Evolutionary conservation across 2,797 vertebrate species (phyloP).

Genomic region (Characodon lateralis): DNA sequence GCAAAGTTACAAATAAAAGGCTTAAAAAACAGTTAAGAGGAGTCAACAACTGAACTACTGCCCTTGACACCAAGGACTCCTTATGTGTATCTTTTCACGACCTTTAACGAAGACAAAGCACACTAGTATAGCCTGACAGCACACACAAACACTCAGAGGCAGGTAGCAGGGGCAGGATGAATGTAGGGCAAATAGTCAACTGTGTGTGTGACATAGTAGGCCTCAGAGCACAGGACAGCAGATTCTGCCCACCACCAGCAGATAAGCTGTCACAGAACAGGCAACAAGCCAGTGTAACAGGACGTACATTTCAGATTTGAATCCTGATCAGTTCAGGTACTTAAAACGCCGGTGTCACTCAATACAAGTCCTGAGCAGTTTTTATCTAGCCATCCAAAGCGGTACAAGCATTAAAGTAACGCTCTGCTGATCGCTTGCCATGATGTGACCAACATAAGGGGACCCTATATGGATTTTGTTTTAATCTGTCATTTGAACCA

Average conservation of each 20-base stretch:
- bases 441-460: slow-evolving; percentile 24
- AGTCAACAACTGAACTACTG: slow-evolving; percentile 49
- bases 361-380: not conserved
- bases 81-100: slow-evolving; percentile 46
- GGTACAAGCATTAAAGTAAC: not conserved
- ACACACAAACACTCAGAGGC: slow-evolving; percentile 6
- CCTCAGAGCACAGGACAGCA: slow-evolving; percentile 51
- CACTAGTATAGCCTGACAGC: slow-evolving; percentile 31
- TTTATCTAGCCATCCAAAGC: not conserved
- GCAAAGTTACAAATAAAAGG: slow-evolving; percentile 44
- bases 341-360: not conserved
- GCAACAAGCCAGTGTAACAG: slow-evolving; percentile 25
- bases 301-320: slow-evolving; percentile 30
- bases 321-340: slow-evolving; percentile 18
- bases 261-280: slow-evolving; percentile 51
- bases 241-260: slow-evolving; percentile 53
- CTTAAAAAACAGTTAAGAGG: slow-evolving; percentile 20
- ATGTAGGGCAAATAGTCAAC: slow-evolving; percentile 67
- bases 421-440: slow-evolving; percentile 13
- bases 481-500: not conserved
- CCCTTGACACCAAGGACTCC: slow-evolving; percentile 70
- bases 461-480: not conserved
- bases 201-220: slow-evolving; percentile 58
- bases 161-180: slow-evolving; percentile 49
- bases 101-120: slow-evolving; percentile 50